These are phyloP conservation scores for Lethrus apterus DNA, from an alignment of 1,140 invertebrate genomes.

Conservation along the genomic window DNA sequence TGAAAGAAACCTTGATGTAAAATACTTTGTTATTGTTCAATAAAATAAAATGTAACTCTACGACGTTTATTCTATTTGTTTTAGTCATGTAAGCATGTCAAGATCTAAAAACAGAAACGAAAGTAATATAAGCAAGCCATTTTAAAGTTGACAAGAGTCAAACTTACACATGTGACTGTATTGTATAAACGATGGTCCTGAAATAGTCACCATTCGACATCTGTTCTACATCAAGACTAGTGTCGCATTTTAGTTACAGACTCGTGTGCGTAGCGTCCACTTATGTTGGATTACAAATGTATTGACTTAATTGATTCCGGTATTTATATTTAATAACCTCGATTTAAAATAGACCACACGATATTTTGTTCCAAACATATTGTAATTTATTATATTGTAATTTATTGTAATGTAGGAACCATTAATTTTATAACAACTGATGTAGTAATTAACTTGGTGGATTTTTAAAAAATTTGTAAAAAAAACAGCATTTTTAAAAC, in stretches of 20 bases:
- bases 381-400: too few species aligned
- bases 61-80: conserved; percentile 5
- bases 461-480: too few species aligned
- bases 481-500: too few species aligned
- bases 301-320: conserved; percentile 20
- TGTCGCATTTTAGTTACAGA: conserved; percentile 12
- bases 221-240: conserved; percentile 17
- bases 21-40: too few species aligned
- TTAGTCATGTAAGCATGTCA: conserved; percentile 12
- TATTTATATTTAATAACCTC: conserved; percentile 18
- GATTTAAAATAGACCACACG: conserved; percentile 16
- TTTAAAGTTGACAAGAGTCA: conserved; percentile 16
- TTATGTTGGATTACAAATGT: conserved; percentile 15
- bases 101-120: conserved; percentile 13
- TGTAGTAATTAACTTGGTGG: too few species aligned
- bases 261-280: conserved; percentile 15
- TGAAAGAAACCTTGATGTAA: too few species aligned
- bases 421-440: too few species aligned
- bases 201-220: conserved; percentile 20
- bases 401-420: too few species aligned
- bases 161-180: conserved; percentile 19
- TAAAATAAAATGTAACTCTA: too few species aligned
- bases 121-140: conserved; percentile 13
- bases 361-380: too few species aligned
- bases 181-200: conserved; percentile 19